A percentile compares a stretch with the other conserved stretches of the same genome.
These are phyloP conservation scores for Heteromurus nitidus DNA, from an alignment of 2,888 invertebrate genomes.

Conservation along the genomic window DNA sequence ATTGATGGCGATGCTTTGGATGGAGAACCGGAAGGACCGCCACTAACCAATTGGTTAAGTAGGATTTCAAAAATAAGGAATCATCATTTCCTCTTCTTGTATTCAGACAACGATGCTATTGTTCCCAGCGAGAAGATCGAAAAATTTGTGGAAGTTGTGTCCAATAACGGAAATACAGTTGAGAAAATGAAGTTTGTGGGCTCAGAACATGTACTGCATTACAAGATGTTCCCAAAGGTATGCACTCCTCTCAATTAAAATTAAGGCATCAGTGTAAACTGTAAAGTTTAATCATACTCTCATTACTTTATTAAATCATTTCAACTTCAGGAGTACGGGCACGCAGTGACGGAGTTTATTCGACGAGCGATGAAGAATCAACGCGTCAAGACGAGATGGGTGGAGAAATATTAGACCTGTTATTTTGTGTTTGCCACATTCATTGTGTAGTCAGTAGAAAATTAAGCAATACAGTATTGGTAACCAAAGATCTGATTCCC, in stretches of 20 bases:
- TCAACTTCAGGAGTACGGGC: slow-evolving; percentile 61
- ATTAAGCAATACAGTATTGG: too few species aligned
- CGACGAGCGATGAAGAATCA: slow-evolving; percentile 54
- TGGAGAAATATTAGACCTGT: slow-evolving; percentile 27
- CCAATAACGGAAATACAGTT: slow-evolving; percentile 66
- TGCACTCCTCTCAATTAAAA: neutral
- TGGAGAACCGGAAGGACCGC: slow-evolving; percentile 41
- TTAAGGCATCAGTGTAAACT: too few species aligned
- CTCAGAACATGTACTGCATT: slow-evolving; percentile 86
- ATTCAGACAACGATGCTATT: slow-evolving; percentile 83
- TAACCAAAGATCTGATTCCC: too few species aligned
- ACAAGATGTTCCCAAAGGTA: slow-evolving; percentile 80
- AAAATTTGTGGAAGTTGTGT: slow-evolving; percentile 61
- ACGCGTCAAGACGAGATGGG: slow-evolving; percentile 35
- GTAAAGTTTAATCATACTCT: too few species aligned
- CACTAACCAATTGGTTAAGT: slow-evolving; percentile 70
- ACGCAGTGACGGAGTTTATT: slow-evolving; percentile 60
- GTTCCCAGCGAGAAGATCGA: slow-evolving; percentile 78
- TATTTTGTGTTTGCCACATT: too few species aligned
- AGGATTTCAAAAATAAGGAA: slow-evolving; percentile 64
- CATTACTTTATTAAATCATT: too few species aligned
- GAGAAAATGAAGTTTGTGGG: slow-evolving; percentile 78
- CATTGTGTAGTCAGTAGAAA: too few species aligned
- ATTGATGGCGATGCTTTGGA: slow-evolving; percentile 76
- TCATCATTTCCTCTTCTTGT: slow-evolving; percentile 78